phyloP scores from a whole-genome alignment of 2,797 vertebrate species.

The Girardinus metallicus region DNA sequence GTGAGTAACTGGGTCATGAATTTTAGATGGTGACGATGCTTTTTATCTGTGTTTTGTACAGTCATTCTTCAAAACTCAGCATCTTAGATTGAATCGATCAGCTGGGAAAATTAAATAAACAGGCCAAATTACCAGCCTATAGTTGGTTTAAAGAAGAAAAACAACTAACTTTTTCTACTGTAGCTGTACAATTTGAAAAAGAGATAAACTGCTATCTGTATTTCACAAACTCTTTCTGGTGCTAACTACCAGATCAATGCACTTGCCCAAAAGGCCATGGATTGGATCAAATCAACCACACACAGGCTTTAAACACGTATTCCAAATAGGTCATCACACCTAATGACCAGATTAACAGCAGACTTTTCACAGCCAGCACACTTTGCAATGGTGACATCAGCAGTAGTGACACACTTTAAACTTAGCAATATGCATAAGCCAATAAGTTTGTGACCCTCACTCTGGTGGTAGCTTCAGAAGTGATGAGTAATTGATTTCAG shows the following conservation, averaged over 20 bases:
- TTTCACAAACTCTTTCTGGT: not conserved
- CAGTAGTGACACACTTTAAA: slow-evolving; percentile 43
- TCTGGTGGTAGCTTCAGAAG: slow-evolving; percentile 33
- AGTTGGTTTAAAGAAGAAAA: not conserved
- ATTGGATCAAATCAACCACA: slow-evolving; percentile 5
- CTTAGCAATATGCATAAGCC: slow-evolving; percentile 17
- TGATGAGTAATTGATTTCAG: slow-evolving; percentile 73
- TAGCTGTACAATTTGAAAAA: not conserved
- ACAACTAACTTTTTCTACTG: not conserved
- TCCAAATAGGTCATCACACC: slow-evolving; percentile 18
- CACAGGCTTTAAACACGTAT: not conserved
- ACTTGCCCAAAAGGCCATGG: not conserved
- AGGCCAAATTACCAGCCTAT: not conserved
- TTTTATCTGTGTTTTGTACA: not conserved
- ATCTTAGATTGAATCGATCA: not conserved
- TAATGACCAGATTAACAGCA: slow-evolving; percentile 11
- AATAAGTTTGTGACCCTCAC: slow-evolving; percentile 28
- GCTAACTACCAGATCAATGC: not conserved
- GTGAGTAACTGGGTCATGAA: not conserved
- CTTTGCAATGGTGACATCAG: slow-evolving; percentile 29
- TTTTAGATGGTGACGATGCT: not conserved
- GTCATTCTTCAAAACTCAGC: not conserved
- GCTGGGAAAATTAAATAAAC: not conserved
- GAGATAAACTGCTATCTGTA: not conserved
- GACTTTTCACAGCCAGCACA: slow-evolving; percentile 8